A percentile compares a stretch with the other conserved stretches of the same genome.
These are phyloP conservation scores for Patella ulyssiponensis DNA, from an alignment of 2,888 invertebrate species.

Conservation along the genomic window DNA sequence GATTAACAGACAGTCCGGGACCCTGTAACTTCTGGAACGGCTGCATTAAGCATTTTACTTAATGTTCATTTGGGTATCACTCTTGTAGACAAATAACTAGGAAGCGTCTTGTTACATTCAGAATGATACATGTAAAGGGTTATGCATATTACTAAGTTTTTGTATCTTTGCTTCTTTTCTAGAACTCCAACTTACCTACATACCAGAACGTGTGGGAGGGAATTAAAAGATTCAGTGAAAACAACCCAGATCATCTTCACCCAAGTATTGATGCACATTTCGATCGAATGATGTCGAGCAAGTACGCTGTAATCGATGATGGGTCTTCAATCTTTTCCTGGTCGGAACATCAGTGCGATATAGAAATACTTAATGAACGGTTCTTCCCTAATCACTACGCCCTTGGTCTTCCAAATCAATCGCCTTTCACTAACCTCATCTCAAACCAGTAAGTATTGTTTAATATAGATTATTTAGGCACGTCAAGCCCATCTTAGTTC, in stretches of 20 bases:
- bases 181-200: not conserved
- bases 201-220: slow-evolving; percentile 15
- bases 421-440: slow-evolving; percentile 15
- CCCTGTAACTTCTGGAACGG: too few species aligned
- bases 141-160: not conserved
- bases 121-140: too few species aligned
- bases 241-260: slow-evolving; percentile 14
- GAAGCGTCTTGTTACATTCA: too few species aligned
- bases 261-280: slow-evolving; percentile 12
- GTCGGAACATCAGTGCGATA: slow-evolving; percentile 11
- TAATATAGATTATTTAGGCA: not conserved
- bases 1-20: too few species aligned
- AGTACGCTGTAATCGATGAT: slow-evolving; percentile 21
- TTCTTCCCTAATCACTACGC: slow-evolving; percentile 19
- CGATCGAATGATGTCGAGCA: slow-evolving; percentile 6
- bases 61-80: too few species aligned
- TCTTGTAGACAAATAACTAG: too few species aligned
- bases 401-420: slow-evolving; percentile 17
- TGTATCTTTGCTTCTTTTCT: not conserved
- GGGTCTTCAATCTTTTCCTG: slow-evolving; percentile 13
- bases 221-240: slow-evolving; percentile 15
- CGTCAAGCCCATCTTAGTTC: too few species aligned
- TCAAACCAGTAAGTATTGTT: slow-evolving; percentile 18
- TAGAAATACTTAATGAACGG: slow-evolving; percentile 12
- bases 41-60: too few species aligned